A percentile compares a stretch with the other conserved stretches of the same genome.
phyloP scores from a whole-genome alignment of 92 coral and sea anemone genomes.

The Palythoa grandiflora region DNA sequence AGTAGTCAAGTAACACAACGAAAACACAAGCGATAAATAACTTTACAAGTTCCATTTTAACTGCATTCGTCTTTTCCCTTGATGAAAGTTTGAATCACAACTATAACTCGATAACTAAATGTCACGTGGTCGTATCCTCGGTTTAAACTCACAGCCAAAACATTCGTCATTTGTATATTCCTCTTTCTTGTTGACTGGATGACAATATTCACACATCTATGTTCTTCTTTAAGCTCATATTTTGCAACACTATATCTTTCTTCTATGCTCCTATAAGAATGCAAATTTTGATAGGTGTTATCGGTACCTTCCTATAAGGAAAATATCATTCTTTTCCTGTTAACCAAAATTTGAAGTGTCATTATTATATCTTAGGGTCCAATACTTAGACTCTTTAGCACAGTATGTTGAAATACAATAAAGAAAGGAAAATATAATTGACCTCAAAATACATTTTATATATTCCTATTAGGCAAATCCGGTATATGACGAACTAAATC shows the following conservation, averaged over 20 bases:
- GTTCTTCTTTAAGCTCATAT: too few species aligned
- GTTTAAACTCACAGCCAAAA: not conserved
- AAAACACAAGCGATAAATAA: not conserved
- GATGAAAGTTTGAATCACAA: not conserved
- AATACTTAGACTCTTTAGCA: not conserved
- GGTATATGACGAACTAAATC: not conserved
- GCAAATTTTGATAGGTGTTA: not conserved
- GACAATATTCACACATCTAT: too few species aligned
- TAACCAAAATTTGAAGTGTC: not conserved
- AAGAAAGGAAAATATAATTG: not conserved
- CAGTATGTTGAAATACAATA: not conserved
- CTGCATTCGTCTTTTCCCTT: not conserved
- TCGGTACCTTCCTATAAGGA: not conserved
- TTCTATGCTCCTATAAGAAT: not conserved
- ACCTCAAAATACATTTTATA: not conserved
- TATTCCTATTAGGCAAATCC: not conserved
- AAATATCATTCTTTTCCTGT: not conserved
- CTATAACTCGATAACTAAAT: not conserved
- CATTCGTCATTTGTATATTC: too few species aligned
- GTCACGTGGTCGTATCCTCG: not conserved
- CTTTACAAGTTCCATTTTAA: not conserved
- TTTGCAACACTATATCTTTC: too few species aligned
- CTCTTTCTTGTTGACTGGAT: too few species aligned
- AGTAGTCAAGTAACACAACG: not conserved
- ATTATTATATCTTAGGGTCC: not conserved